These are phyloP conservation scores for Laterallus jamaicensis DNA, from an alignment of 2,113 vertebrate species.

Conservation along the genomic window DNA sequence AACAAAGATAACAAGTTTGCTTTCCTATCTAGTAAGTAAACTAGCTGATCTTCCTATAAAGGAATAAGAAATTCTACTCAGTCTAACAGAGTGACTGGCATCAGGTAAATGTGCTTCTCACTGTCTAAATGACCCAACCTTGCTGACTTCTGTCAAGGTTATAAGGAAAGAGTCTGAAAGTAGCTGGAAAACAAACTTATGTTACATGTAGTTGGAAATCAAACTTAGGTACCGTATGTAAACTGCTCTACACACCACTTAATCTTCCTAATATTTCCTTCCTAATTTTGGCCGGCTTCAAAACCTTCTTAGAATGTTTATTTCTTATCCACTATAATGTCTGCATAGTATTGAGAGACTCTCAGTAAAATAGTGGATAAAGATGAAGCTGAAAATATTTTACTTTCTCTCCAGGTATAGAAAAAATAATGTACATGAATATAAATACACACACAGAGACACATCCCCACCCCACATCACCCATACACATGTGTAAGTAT, in stretches of 20 bases:
- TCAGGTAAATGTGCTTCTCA: not conserved
- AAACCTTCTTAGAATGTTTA: not conserved
- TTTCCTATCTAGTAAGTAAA: not conserved
- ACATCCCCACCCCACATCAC: rapidly evolving
- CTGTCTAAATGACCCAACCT: not conserved
- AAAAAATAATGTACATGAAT: not conserved
- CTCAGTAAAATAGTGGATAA: not conserved
- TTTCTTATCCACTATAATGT: not conserved
- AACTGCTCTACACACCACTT: not conserved
- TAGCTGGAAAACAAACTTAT: not conserved
- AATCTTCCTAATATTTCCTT: not conserved
- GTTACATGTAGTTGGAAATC: too few relatives aligned
- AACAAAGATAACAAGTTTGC: not conserved
- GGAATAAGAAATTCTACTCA: not conserved
- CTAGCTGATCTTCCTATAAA: not conserved
- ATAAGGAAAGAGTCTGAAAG: not conserved
- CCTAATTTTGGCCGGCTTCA: not conserved
- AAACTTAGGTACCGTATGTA: not conserved
- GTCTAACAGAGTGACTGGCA: not conserved
- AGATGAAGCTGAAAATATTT: not conserved
- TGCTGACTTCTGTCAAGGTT: not conserved
- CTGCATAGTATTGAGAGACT: not conserved
- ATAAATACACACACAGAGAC: not conserved
- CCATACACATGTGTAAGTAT: rapidly evolving
- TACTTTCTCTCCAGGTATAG: not conserved